Evolutionary conservation across 2,113 vertebrate genomes (phyloP).

Genomic region (Cheilinus undulatus): DNA sequence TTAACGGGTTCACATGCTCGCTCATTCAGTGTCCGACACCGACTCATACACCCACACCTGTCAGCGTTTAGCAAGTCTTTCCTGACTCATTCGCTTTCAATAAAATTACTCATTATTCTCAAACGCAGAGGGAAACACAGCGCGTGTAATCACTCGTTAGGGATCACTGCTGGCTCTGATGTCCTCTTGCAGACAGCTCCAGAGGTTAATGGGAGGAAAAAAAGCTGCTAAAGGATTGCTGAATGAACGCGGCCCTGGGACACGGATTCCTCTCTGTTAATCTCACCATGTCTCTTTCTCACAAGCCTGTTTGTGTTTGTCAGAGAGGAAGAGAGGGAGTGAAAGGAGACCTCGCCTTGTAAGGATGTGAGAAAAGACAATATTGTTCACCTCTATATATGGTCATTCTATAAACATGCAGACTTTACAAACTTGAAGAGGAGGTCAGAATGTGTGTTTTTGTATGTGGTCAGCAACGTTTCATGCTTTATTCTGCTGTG

Average conservation of each 20-base stretch:
- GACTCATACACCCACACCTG: conserved; percentile 39
- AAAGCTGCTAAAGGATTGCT: conserved; percentile 11
- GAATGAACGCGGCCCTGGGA: conserved; percentile 10
- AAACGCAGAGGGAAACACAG: conserved; percentile 14
- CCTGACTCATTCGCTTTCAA: conserved; percentile 49
- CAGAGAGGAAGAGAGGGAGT: conserved; percentile 6
- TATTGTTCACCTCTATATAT: conserved; percentile 44
- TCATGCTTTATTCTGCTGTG: conserved; percentile 18
- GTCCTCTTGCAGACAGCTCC: background rate
- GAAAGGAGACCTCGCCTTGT: conserved; percentile 46
- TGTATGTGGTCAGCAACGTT: conserved; percentile 17
- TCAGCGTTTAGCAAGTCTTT: conserved; percentile 6
- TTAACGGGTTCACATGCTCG: conserved; percentile 43
- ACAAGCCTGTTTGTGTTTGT: conserved; percentile 1
- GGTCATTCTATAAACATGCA: conserved; percentile 36
- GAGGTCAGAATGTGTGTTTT: conserved; percentile 20
- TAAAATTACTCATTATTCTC: conserved; percentile 29
- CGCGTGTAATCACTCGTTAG: conserved; percentile 14
- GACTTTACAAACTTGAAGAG: conserved; percentile 24
- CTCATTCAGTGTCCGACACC: conserved; percentile 13
- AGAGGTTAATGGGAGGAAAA: conserved; percentile 33
- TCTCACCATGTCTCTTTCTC: background rate
- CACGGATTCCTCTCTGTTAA: conserved; percentile 7
- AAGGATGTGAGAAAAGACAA: conserved; percentile 51
- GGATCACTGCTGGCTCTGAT: conserved; percentile 23